Base-by-base conservation (phyloP, 2,113 vertebrate genomes). In the Dicrurus megarhynchus region DNA sequence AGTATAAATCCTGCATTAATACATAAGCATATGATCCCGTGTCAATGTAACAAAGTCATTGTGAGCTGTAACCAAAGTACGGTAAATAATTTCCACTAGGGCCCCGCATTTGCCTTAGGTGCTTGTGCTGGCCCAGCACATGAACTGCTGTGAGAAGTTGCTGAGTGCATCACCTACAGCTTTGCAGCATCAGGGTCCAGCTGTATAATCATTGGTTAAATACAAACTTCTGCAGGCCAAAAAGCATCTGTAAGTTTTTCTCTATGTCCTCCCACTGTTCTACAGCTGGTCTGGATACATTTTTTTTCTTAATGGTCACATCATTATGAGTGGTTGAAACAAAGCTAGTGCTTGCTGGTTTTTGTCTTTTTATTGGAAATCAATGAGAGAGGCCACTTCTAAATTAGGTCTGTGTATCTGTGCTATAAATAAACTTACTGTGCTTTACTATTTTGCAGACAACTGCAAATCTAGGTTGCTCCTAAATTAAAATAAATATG, bases 341-440 rank as follows among this genome's bases (percentile, higher is more conserved):
- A 76, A 75, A 93, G 71, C 78, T 88, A 46, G 39, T 82, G 46
- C 39, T 90, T 85, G 67, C 84, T 89, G 6, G 5, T 84, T 90
- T 65, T 88, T 86, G 41, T 69, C 70, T 76, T 90, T 93, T 71
- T 84, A 96, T 95, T 94, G 95, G 80, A 97, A 97, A 97, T 95
- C 95, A 69, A 59, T 91, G 53, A 76, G 46, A 96, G 73, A 56
- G 82, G 65, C 64, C 60, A 37, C 81, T 94, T 95, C 70, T 91
- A 96, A 95, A 94, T 95, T 83, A 94, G 83, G 47, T 91, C 88
- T 93, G 11, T 93, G 44, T 63, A 87, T 90, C 41, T 63, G 15
- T 65, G 30, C 86, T 89, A 85, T 93, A 94, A 95, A 95, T 97
- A 96, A 75, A 67, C 37, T 73, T 87, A 59, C 21, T 46, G 39